Conservation (phyloP, 1,140 invertebrate genomes). For the Melitaea cinxia region DNA sequence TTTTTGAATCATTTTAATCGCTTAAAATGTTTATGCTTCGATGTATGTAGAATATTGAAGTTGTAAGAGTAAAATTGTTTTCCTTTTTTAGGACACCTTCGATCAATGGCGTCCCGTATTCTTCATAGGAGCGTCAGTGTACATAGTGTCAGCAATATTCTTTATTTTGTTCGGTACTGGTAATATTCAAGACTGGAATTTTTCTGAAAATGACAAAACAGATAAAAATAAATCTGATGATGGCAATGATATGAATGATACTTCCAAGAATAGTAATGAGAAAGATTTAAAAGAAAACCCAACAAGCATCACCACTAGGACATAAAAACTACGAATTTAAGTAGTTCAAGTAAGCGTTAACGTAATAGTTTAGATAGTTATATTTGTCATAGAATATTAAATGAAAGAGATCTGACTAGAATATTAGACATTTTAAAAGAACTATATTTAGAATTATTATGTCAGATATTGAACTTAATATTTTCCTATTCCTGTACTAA, state of each 20-base stretch:
- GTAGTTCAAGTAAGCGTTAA: neutral
- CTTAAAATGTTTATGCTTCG: too few species aligned
- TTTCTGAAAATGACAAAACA: constrained; percentile 45
- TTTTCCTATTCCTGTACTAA: too few species aligned
- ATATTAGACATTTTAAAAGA: constrained; percentile 18
- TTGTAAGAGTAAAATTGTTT: constrained; percentile 8
- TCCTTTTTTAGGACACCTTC: constrained; percentile 85
- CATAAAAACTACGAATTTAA: constrained; percentile 16
- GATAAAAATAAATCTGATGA: constrained; percentile 54
- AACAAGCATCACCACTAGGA: constrained; percentile 51
- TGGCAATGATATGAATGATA: constrained; percentile 55
- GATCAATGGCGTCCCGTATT: constrained; percentile 90
- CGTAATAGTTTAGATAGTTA: neutral
- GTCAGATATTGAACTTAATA: constrained; percentile 25
- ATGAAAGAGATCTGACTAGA: constrained; percentile 22
- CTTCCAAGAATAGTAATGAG: constrained; percentile 45
- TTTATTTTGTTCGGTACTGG: constrained; percentile 87
- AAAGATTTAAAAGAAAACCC: constrained; percentile 63
- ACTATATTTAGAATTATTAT: constrained; percentile 17
- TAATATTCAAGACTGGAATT: constrained; percentile 86
- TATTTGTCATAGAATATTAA: constrained; percentile 5
- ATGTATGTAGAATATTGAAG: too few species aligned
- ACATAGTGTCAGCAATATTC: constrained; percentile 85
- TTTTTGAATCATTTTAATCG: too few species aligned
- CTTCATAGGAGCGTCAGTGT: constrained; percentile 87